Percentiles rank a stretch among this genome's conserved stretches.
Conservation (phyloP, 2,113 vertebrate genomes). For the Nannobrachium achirus region DNA sequence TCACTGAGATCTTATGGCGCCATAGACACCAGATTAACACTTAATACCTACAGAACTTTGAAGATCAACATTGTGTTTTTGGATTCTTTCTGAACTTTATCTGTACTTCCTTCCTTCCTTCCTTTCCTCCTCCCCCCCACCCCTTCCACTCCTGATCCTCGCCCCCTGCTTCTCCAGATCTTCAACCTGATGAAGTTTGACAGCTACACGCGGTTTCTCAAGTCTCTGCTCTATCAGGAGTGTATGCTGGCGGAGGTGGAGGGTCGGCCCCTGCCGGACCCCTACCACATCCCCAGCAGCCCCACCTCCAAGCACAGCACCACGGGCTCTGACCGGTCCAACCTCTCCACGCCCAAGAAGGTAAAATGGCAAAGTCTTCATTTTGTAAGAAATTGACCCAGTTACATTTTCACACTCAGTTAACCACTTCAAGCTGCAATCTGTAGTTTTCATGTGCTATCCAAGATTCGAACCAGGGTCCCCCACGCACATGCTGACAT, state of each 20-base stretch:
- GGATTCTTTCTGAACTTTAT: not conserved
- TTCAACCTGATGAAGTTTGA: slow-evolving; percentile 99
- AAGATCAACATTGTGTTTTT: not conserved
- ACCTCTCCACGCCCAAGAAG: slow-evolving; percentile 93
- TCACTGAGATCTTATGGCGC: not conserved
- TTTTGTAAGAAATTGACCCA: no score
- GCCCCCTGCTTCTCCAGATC: slow-evolving; percentile 78
- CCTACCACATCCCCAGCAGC: slow-evolving; percentile 90
- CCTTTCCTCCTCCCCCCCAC: not conserved
- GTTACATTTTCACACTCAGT: no score
- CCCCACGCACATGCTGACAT: no score
- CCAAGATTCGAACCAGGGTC: no score
- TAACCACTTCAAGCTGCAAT: no score
- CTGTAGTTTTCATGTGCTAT: no score
- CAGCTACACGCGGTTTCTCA: slow-evolving; percentile 96
- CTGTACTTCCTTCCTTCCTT: not conserved
- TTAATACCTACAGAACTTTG: not conserved
- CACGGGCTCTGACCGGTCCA: slow-evolving; percentile 87
- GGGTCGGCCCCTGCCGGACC: slow-evolving; percentile 89
- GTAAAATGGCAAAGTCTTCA: slow-evolving; percentile 59
- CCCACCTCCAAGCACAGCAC: slow-evolving; percentile 93
- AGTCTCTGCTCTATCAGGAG: slow-evolving; percentile 94
- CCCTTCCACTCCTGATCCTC: slow-evolving; percentile 14
- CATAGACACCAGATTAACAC: not conserved
- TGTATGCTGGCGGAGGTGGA: slow-evolving; percentile 96